A percentile compares a stretch with the other conserved stretches of the same genome.
These are phyloP conservation scores for Phthorimaea operculella DNA, from an alignment of 1,140 invertebrate genomes.

Conservation along the genomic window DNA sequence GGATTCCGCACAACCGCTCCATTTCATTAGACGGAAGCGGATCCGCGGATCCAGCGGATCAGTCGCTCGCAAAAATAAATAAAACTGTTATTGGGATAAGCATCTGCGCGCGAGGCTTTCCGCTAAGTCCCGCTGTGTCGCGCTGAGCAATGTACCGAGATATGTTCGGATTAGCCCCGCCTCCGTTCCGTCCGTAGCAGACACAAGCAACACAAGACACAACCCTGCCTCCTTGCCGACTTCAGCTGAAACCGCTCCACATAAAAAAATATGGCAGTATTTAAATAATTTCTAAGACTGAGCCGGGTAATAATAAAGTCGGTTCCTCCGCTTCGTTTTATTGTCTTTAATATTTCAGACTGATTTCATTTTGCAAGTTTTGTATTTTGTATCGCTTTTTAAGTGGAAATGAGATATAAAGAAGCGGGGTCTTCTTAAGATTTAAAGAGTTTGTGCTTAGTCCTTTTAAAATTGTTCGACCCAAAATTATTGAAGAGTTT, in stretches of 20 bases:
- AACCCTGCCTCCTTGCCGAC: conserved; percentile 43
- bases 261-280: conserved; percentile 13
- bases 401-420: no score
- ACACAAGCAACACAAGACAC: conserved; percentile 31
- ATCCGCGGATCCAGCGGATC: conserved; percentile 26
- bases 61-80: conserved; percentile 64
- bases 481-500: no score
- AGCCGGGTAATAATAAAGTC: no score
- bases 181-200: conserved; percentile 31
- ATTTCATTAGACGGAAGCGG: conserved; percentile 58
- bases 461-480: no score
- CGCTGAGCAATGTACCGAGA: conserved; percentile 61
- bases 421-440: no score
- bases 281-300: conserved; percentile 1
- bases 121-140: conserved; percentile 60
- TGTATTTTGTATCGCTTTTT: no score
- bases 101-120: conserved; percentile 61
- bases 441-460: no score
- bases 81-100: conserved; percentile 68
- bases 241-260: conserved; percentile 53
- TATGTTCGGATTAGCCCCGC: conserved; percentile 60
- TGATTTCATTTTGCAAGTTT: background rate
- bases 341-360: background rate
- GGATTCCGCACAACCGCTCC: conserved; percentile 20
- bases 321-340: background rate